Percentiles rank a stretch among this genome's conserved stretches.
These are phyloP conservation scores for Gallinago nigripennis DNA, from an alignment of 2,797 vertebrate genomes.

Conservation along the genomic window DNA sequence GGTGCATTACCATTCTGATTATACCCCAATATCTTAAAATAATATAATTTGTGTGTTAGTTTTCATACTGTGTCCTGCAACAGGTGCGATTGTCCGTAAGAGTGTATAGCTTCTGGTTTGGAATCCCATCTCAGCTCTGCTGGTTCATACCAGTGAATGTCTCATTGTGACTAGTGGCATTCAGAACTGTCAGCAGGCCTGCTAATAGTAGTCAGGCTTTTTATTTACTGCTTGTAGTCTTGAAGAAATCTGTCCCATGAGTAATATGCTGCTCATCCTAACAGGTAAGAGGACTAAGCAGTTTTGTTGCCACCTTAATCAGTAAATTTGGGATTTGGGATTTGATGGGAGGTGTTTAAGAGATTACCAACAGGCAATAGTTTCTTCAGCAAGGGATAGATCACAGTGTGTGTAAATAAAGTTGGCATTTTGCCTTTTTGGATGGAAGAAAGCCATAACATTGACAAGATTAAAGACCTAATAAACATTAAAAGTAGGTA, in stretches of 20 bases:
- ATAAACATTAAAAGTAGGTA: neutral
- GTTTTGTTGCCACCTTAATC: neutral
- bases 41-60: neutral
- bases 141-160: neutral
- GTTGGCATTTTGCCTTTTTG: neutral
- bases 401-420: neutral
- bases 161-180: rapidly evolving
- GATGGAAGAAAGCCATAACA: neutral
- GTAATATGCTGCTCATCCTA: neutral
- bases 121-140: neutral
- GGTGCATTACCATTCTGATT: neutral
- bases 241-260: neutral
- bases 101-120: neutral
- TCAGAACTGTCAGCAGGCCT: neutral
- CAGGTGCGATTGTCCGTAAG: neutral
- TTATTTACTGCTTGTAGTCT: neutral
- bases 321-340: neutral
- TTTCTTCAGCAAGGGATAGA: neutral
- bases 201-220: neutral
- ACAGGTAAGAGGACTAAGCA: neutral
- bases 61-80: neutral
- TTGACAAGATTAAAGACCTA: neutral
- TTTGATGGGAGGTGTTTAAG: neutral
- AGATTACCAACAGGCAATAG: neutral
- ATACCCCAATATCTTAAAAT: neutral